A percentile compares a stretch with the other conserved stretches of the same genome.
These are phyloP conservation scores for Pilophorus perplexus DNA, from an alignment of 2,888 invertebrate species.

Conservation along the genomic window DNA sequence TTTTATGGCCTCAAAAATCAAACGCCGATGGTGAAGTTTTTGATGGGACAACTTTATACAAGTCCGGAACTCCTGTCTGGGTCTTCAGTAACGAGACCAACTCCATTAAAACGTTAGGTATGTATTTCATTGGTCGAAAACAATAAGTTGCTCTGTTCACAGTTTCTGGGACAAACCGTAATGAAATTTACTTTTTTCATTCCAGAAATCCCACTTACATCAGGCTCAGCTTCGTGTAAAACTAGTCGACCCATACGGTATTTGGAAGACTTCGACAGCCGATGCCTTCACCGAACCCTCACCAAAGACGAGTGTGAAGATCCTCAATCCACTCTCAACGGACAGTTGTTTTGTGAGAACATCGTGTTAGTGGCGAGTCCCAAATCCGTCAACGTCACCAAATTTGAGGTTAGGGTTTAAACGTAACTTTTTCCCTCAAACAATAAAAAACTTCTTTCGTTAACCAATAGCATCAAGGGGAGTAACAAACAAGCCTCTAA, in stretches of 20 bases:
- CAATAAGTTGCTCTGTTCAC: too few species aligned
- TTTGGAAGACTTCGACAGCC: constrained; percentile 27
- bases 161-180: too few species aligned
- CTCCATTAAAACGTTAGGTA: constrained; percentile 32
- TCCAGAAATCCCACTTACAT: constrained; percentile 16
- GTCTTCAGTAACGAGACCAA: constrained; percentile 40
- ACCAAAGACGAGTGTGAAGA: constrained; percentile 8
- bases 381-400: constrained; percentile 27
- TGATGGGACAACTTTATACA: constrained; percentile 35
- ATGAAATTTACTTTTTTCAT: background rate
- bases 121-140: too few species aligned
- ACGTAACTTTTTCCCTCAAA: background rate
- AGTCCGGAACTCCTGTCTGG: constrained; percentile 44
- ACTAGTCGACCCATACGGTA: constrained; percentile 23
- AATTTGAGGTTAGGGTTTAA: constrained; percentile 15
- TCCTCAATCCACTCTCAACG: constrained; percentile 17
- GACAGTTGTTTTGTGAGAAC: constrained; percentile 27
- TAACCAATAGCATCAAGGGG: too few species aligned
- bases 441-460: background rate
- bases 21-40: constrained; percentile 4
- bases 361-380: constrained; percentile 12
- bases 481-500: too few species aligned
- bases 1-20: constrained; percentile 35
- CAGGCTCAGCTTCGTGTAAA: constrained; percentile 9
- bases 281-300: constrained; percentile 1